Conservation (phyloP, 2,888 invertebrate genomes). For the Ecliptopera silaceata region DNA sequence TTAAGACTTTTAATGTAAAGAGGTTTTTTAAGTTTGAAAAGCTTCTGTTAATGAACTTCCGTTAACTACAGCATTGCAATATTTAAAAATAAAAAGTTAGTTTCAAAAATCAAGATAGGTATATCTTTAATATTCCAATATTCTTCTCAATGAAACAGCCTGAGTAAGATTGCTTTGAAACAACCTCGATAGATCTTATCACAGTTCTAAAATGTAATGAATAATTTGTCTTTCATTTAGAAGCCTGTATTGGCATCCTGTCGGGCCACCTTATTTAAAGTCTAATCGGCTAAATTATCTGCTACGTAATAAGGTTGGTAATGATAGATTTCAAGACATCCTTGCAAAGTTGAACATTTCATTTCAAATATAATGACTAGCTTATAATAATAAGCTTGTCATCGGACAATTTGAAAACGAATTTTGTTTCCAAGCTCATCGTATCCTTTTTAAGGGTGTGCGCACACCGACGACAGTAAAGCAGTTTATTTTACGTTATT, state of each 20-base stretch:
- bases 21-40: too few species aligned
- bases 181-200: conserved; percentile 59
- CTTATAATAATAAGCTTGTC: conserved; percentile 14
- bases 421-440: too few species aligned
- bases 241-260: conserved; percentile 38
- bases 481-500: too few species aligned
- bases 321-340: conserved; percentile 37
- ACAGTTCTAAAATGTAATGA: conserved; percentile 51
- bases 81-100: too few species aligned
- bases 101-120: background rate
- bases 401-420: conserved; percentile 18
- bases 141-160: conserved; percentile 24
- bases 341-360: conserved; percentile 30
- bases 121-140: conserved; percentile 5
- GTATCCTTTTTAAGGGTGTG: too few species aligned
- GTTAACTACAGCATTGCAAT: too few species aligned
- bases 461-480: too few species aligned
- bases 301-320: conserved; percentile 32
- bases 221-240: conserved; percentile 54
- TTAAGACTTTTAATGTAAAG: too few species aligned
- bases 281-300: conserved; percentile 38
- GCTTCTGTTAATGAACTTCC: too few species aligned
- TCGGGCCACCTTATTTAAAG: conserved; percentile 32
- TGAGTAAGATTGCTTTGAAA: conserved; percentile 48
- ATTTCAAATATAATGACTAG: conserved; percentile 19